Evolutionary conservation across 2,113 vertebrate species (phyloP).

Genomic region (Galeopterus variegatus): DNA sequence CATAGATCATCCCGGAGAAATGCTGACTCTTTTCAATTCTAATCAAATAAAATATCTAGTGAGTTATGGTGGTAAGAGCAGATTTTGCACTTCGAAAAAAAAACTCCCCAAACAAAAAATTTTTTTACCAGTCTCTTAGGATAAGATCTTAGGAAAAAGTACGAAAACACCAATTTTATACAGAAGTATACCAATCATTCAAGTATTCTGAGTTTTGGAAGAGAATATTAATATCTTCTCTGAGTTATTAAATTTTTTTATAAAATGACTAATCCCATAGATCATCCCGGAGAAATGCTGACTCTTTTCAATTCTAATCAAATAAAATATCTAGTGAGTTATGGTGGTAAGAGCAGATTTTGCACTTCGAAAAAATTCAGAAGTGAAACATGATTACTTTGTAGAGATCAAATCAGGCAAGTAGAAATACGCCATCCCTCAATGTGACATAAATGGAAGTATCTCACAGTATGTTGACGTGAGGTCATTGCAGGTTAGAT

Average conservation of each 20-base stretch:
- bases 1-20: background rate
- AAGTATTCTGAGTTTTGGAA: background rate
- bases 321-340: background rate
- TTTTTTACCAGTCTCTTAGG: background rate
- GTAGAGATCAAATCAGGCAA: background rate
- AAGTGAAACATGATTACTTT: background rate
- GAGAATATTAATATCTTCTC: conserved; percentile 31
- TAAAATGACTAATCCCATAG: background rate
- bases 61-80: background rate
- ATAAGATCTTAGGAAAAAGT: background rate
- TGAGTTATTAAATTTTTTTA: background rate
- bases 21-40: background rate
- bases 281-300: background rate
- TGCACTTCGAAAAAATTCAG: background rate
- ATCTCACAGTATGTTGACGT: background rate
- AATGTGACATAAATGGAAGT: background rate
- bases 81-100: background rate
- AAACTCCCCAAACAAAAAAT: background rate
- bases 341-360: background rate
- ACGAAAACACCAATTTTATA: background rate
- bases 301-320: background rate
- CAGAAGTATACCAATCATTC: background rate
- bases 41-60: conserved; percentile 14
- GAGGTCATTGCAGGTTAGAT: background rate
- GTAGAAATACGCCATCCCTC: background rate